Base-by-base conservation (phyloP, 2,888 invertebrate genomes). In the Cheilosia impressa region DNA sequence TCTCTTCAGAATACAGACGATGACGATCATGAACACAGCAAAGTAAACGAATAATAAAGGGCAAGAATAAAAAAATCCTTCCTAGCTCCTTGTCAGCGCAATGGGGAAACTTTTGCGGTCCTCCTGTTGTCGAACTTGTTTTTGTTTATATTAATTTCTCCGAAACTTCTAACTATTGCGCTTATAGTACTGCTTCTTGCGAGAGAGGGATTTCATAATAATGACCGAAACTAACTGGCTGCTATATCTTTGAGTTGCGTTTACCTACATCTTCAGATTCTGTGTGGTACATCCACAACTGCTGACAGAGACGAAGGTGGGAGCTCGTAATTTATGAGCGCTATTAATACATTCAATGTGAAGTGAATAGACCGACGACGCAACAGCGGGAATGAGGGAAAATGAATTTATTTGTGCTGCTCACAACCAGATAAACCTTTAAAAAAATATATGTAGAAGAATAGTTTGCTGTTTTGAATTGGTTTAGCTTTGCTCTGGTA, bases 161-260 rank as follows among this genome's bases (percentile, higher is more conserved):
- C 1, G 22, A 43, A 60, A 60, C 7, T 58, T 31, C 34, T 10
- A 58, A 38, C 22, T 41, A 34, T 41, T 34, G 22, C 38, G 10
- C 19, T 38, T 57, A 22, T 22, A 57, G 34, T 38, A 10, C 38
- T 34, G 34, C 34, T 38, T 13, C 41, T 58, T 58, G 41, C 57
- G 19, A 38, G 17, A 58, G 41, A 60, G n/a, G 43, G 43, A 60
- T 60, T 24, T 60, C 24, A 43, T 43, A 60, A 60, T 60, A 60
- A 43, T 60, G 60, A 60, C 24, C 22, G 4, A 38, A 38, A 43
- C 60, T 60, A 22, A 43, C 60, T 43, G 22, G 24, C 31, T 31
- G 9, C 10, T 13, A 22, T 22, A 4, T 43, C n/a, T 24, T 22
- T 15, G 43, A 24, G 58, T 22, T 22, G 4, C 38, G 15, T 41